phyloP scores from a whole-genome alignment of 2,113 vertebrate species.

The Xiphorhynchus elegans region DNA sequence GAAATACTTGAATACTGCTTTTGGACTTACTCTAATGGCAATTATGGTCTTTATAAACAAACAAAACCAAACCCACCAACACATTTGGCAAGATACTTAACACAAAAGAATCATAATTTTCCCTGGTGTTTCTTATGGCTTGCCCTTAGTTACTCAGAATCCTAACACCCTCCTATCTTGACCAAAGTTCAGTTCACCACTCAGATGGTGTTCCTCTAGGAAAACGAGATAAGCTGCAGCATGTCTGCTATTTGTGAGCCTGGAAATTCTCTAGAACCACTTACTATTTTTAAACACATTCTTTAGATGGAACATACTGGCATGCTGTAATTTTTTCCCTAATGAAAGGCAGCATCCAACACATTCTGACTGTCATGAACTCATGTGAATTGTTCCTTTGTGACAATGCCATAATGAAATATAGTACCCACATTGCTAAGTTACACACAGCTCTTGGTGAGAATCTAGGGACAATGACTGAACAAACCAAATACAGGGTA shows the following conservation, averaged over 20 bases:
- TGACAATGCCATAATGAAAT: background rate
- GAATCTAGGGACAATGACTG: background rate
- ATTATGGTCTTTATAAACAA: background rate
- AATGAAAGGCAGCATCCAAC: constrained; percentile 3
- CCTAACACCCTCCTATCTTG: constrained; percentile 33
- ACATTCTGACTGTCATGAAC: background rate
- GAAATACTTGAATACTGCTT: background rate
- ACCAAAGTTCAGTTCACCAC: constrained; percentile 4
- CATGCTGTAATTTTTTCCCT: background rate
- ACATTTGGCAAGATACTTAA: background rate
- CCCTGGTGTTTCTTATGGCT: background rate
- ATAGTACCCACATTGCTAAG: background rate
- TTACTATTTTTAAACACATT: constrained; percentile 52
- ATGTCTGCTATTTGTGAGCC: constrained; percentile 8
- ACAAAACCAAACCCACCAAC: background rate
- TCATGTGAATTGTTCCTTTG: background rate
- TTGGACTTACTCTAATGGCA: background rate
- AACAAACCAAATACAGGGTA: background rate
- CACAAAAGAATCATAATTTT: background rate
- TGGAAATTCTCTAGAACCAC: constrained; percentile 52
- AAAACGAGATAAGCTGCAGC: constrained; percentile 32
- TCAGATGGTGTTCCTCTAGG: background rate
- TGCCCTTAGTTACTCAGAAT: background rate
- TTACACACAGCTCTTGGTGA: background rate
- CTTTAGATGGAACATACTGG: constrained; percentile 4